A percentile compares a stretch with the other conserved stretches of the same genome.
phyloP scores from a whole-genome alignment of 2,113 vertebrate species.

The Semicossyphus pulcher region DNA sequence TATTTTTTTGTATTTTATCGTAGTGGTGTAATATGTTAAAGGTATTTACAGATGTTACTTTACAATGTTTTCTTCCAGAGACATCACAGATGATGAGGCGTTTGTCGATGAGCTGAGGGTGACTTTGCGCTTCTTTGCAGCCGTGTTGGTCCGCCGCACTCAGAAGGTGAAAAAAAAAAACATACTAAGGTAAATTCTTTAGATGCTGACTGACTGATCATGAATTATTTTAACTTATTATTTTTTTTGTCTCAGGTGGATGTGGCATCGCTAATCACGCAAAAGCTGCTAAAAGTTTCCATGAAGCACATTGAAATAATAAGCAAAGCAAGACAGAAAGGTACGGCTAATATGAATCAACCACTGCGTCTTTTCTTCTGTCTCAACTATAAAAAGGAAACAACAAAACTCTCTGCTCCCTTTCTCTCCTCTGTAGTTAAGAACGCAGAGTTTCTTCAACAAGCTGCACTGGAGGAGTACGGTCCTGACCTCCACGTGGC shows the following conservation, averaged over 20 bases:
- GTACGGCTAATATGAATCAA: conserved; percentile 73
- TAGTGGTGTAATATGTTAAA: neutral
- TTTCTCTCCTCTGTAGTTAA: conserved; percentile 82
- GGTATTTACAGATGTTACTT: conserved; percentile 7
- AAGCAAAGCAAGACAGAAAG: conserved; percentile 94
- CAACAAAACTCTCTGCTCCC: neutral
- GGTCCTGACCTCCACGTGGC: conserved; percentile 95
- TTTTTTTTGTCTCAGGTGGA: conserved; percentile 85
- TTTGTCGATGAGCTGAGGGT: conserved; percentile 94
- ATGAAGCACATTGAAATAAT: conserved; percentile 99
- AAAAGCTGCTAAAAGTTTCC: conserved; percentile 94
- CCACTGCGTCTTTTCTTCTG: neutral
- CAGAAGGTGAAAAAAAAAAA: conserved; percentile 87
- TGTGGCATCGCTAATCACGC: conserved; percentile 92
- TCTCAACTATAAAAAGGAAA: neutral
- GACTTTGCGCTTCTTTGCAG: conserved; percentile 92
- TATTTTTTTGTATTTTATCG: neutral
- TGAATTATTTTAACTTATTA: neutral
- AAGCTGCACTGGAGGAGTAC: conserved; percentile 95
- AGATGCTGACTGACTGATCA: neutral
- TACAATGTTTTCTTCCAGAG: conserved; percentile 80
- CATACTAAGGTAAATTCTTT: neutral
- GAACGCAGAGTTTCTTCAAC: conserved; percentile 91
- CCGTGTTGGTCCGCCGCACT: conserved; percentile 92
- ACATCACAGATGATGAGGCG: conserved; percentile 95